phyloP scores from a whole-genome alignment of 2,797 vertebrate species.

The Sebastes glaucus region DNA sequence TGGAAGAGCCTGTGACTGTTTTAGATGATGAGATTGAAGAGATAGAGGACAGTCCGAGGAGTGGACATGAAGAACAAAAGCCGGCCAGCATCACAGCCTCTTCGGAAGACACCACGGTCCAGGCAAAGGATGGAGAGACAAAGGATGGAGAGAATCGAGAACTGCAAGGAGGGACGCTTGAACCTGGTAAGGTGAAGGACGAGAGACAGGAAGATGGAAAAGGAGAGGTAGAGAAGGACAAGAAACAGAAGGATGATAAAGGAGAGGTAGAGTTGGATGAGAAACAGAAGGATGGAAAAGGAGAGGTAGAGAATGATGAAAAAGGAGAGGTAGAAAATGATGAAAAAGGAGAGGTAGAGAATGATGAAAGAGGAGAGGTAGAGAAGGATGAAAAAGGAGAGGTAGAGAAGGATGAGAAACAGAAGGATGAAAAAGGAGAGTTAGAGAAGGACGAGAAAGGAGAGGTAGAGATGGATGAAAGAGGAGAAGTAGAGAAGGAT shows the following conservation, averaged over 20 bases:
- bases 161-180: not conserved
- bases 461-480: not conserved
- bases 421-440: not conserved
- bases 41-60: not conserved
- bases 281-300: no score
- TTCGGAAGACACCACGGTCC: not conserved
- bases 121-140: not conserved
- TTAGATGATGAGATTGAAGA: constrained; percentile 67
- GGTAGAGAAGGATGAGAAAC: not conserved
- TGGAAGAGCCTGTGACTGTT: constrained; percentile 68
- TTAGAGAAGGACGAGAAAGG: not conserved
- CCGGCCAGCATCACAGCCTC: not conserved
- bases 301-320: no score
- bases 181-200: not conserved
- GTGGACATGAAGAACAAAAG: not conserved
- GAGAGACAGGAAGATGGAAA: not conserved
- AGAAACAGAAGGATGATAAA: no score
- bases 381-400: not conserved
- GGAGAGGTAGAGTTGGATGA: no score
- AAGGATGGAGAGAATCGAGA: not conserved
- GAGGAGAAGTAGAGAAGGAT: not conserved
- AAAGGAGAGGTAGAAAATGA: no score
- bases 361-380: no score
- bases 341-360: no score
- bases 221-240: not conserved